Conservation (phyloP, 2,113 vertebrate genomes). For the Platanista minor region DNA sequence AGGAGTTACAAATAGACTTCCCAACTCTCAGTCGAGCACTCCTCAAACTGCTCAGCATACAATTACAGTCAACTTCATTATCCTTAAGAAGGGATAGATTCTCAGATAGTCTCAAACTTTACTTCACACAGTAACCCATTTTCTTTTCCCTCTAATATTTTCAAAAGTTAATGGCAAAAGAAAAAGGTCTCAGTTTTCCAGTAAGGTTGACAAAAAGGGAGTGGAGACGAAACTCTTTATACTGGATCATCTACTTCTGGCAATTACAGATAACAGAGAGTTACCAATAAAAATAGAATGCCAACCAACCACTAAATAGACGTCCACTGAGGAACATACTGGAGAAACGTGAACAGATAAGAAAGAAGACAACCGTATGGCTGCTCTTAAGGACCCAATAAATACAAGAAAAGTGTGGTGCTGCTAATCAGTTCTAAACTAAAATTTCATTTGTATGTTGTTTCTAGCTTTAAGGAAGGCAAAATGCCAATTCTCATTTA, state of each 20-base stretch:
- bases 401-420: background rate
- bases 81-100: no score
- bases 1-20: no score
- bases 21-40: fast-evolving
- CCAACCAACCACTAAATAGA: constrained; percentile 48
- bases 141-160: background rate
- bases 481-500: background rate
- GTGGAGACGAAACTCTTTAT: background rate
- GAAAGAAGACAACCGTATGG: constrained; percentile 36
- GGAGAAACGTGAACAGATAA: background rate
- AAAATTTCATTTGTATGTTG: background rate
- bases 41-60: background rate
- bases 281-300: background rate
- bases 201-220: background rate
- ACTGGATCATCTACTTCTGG: background rate
- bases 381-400: constrained; percentile 50
- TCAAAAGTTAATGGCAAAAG: background rate
- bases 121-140: fast-evolving
- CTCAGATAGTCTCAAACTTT: background rate
- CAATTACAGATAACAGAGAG: background rate
- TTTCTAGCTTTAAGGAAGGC: background rate
- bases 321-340: constrained; percentile 28
- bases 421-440: background rate
- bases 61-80: background rate
- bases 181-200: background rate